Base-by-base conservation (phyloP, 2,113 vertebrate species). In the Phaethornis superciliosus region DNA sequence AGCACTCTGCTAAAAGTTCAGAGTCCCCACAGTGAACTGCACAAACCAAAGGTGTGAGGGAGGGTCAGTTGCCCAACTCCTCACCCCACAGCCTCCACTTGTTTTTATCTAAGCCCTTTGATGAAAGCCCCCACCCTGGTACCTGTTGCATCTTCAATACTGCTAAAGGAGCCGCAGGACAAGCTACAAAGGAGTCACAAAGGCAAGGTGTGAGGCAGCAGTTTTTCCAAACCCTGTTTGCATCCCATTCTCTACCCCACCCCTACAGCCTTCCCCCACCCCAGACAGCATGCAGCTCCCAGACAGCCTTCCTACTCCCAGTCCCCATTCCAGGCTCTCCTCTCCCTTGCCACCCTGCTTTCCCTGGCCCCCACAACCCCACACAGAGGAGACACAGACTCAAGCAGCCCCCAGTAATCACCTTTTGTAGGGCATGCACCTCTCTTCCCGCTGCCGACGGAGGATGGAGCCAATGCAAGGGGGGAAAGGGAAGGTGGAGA, bases 401-500 rank as follows among this genome's bases (percentile, higher is more conserved):
- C 67, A 58, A 30, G 71, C 64, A 78, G 44, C 9, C 32, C 22
- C 55, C 8, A 12, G 58, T 16, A 69, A 81, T 89, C 74, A 97
- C 98, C 98, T 97, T 97, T 98, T 98, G 42, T 92, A 86, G 55
- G 97, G 96, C 11, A 90, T 92, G 1, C 92, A 97, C 55, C 95
- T 96, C 7, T 98, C 97, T 51, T 98, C 98, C 2, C 97, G 97
- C 75, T 98, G 97, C 62, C 99, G 95, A 6, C 99, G 98, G 71
- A 99, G 98, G 93, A 99, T 99, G 95, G 99, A 99, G 95, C 98
- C 98, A 0, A 98, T 94, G 22, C 99, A 99, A 17, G 99, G 99
- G 7, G 99, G 99, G 74, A 99, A 99, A 19, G 99, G 98, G 68
- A 99, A 98, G 15, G 98, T 99, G 54, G 99, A 99, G 26, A 99